Conservation (phyloP, 2,113 vertebrate species). For the Ophthalmolycus amberensis region DNA sequence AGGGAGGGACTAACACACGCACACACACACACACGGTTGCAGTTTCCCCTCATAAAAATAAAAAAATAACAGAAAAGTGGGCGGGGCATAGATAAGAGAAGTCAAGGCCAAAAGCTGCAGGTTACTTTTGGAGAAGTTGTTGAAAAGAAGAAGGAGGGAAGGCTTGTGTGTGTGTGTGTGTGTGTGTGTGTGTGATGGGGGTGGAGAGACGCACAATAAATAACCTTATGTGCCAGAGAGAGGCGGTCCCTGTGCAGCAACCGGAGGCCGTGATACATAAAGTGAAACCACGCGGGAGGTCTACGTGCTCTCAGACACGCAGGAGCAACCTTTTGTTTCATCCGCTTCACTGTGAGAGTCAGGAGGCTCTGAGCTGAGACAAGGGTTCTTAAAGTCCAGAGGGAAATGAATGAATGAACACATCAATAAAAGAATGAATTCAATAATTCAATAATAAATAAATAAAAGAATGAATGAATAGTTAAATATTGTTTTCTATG, state of each 20-base stretch:
- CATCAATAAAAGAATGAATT: too few relatives aligned
- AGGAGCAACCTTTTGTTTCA: too few relatives aligned
- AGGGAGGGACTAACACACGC: constrained; percentile 42
- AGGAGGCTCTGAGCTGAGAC: too few relatives aligned
- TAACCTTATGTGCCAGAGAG: too few relatives aligned
- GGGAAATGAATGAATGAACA: too few relatives aligned
- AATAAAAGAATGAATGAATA: too few relatives aligned
- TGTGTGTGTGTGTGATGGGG: too few relatives aligned
- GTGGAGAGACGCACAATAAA: too few relatives aligned
- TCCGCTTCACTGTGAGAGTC: too few relatives aligned
- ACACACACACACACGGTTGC: constrained; percentile 9
- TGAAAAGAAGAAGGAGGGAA: constrained; percentile 1
- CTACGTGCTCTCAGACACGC: neutral
- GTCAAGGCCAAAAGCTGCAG: constrained; percentile 34
- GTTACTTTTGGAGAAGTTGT: constrained; percentile 20
- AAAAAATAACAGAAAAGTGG: constrained; percentile 29
- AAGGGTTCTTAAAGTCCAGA: too few relatives aligned
- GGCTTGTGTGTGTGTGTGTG: neutral
- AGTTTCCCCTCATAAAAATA: constrained; percentile 41
- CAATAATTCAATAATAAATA: too few relatives aligned
- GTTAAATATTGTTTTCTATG: too few relatives aligned
- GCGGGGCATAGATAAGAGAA: constrained; percentile 59
- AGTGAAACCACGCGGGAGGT: neutral
- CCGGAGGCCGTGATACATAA: neutral
- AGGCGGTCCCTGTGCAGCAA: neutral